Base-by-base conservation (phyloP, 2,797 vertebrate species). In the Hipposideros larvatus region DNA sequence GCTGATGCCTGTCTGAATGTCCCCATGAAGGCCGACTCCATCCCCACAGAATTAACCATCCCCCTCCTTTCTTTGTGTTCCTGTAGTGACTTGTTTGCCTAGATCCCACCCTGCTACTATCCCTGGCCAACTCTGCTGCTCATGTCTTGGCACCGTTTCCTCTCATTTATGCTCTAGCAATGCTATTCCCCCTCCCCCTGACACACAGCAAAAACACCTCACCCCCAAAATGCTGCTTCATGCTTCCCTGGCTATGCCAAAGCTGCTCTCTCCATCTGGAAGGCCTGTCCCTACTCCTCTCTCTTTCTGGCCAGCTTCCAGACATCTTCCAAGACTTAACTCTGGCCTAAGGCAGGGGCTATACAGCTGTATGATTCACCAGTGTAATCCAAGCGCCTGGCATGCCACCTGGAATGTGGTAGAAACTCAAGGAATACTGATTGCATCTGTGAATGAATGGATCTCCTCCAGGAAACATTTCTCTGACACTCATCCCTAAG, bases 221-320 rank as follows among this genome's bases (percentile, higher is more conserved):
- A 37, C 2, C 37, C 55, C 41, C 43, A 53, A 53, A 95, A 48
- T 53, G 53, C 61, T 90, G 70, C 66, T 89, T 61, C 31, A 19
- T 68, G 55, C 66, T 90, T 68, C 21, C 43, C n/a, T 51, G 87
- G 75, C 43, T 84, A 16, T 55, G 14, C 6, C 3, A 68, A 3
- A 53, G 83, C 24, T 61, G 59, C 55, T 83, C 7, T 9, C 34
- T 90, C 34, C 53, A 37, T 87, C 86, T 88, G 68, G 77, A 90
- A 70, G 53, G 46, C n/a, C 61, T 92, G 84, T n/a, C 34, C 66
- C 51, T 4, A 28, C 9, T 34, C 14, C 11, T 3, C 7, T 51
- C 11, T 87, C 59, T 95, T 41, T 84, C 75, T 93, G 75, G 43
- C 55, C 91, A 77, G 57, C 41, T 85, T 91, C 83, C 68, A 73